These are phyloP conservation scores for Tetramorium simillimum DNA, from an alignment of 1,140 invertebrate species.

Conservation along the genomic window DNA sequence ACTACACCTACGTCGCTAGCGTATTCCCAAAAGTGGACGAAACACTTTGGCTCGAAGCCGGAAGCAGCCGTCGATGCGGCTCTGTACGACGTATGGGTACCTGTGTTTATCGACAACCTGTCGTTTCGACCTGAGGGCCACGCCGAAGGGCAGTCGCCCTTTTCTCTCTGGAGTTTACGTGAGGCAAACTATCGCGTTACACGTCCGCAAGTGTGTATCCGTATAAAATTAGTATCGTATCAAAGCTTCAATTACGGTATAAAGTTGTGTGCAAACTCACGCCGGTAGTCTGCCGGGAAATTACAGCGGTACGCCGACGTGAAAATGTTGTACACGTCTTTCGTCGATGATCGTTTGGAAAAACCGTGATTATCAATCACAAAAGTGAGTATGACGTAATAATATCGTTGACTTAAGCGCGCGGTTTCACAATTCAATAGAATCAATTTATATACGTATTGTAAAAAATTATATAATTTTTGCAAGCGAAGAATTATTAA, in stretches of 20 bases:
- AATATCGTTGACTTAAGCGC: neutral
- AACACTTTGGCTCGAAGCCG: conserved; percentile 49
- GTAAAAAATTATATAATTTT: neutral
- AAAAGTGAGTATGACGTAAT: neutral
- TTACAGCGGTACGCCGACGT: neutral
- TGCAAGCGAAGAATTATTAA: neutral
- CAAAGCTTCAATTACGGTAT: conserved; percentile 43
- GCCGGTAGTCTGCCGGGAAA: neutral
- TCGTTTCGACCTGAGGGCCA: conserved; percentile 52
- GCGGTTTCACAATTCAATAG: neutral
- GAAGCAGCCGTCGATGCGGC: conserved; percentile 59
- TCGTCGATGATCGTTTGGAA: neutral
- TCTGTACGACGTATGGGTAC: conserved; percentile 42
- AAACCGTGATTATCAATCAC: neutral
- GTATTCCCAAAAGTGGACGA: conserved; percentile 11
- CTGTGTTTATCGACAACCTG: conserved; percentile 71
- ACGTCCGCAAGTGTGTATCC: conserved; percentile 44
- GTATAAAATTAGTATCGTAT: conserved; percentile 62
- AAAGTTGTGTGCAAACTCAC: conserved; percentile 24
- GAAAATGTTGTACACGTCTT: neutral
- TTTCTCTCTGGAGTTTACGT: conserved; percentile 71
- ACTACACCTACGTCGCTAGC: conserved; percentile 2
- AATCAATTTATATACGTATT: neutral
- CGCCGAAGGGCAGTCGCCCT: conserved; percentile 65
- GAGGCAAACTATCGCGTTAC: conserved; percentile 62